Evolutionary conservation across 2,113 vertebrate genomes (phyloP).

Genomic region (Patagioenas fasciata): DNA sequence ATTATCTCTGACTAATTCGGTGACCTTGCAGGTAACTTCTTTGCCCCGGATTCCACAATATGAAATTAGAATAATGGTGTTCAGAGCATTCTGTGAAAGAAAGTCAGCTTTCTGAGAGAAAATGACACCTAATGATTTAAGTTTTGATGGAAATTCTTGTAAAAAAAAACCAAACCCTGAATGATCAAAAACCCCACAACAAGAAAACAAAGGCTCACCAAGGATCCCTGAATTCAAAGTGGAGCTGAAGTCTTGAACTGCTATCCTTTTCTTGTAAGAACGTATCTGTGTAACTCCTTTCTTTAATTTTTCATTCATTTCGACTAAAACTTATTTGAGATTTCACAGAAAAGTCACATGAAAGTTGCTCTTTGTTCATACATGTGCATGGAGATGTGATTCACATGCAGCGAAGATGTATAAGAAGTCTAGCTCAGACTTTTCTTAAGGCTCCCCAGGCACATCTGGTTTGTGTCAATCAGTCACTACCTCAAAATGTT

Average conservation of each 20-base stretch:
- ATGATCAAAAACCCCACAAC: neutral
- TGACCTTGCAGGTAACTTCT: neutral
- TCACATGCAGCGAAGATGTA: neutral
- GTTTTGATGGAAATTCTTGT: neutral
- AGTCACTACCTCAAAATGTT: conserved; percentile 10
- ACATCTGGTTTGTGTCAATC: neutral
- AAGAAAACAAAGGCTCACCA: neutral
- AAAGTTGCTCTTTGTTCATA: neutral
- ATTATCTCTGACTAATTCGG: neutral
- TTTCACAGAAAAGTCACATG: neutral
- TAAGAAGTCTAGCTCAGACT: neutral
- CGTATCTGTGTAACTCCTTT: neutral
- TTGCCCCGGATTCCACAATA: neutral
- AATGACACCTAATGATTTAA: neutral
- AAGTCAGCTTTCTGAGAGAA: neutral
- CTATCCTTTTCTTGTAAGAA: neutral
- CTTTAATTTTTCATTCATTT: neutral
- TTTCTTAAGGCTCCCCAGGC: neutral
- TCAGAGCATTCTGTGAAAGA: neutral
- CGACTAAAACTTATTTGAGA: neutral
- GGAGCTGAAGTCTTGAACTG: neutral
- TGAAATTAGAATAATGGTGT: neutral
- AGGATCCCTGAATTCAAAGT: neutral
- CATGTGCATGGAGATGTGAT: neutral
- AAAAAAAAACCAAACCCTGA: neutral